A percentile compares a stretch with the other conserved stretches of the same genome.
These are phyloP conservation scores for Protosalanx chinensis DNA, from an alignment of 2,797 vertebrate genomes.

Conservation along the genomic window DNA sequence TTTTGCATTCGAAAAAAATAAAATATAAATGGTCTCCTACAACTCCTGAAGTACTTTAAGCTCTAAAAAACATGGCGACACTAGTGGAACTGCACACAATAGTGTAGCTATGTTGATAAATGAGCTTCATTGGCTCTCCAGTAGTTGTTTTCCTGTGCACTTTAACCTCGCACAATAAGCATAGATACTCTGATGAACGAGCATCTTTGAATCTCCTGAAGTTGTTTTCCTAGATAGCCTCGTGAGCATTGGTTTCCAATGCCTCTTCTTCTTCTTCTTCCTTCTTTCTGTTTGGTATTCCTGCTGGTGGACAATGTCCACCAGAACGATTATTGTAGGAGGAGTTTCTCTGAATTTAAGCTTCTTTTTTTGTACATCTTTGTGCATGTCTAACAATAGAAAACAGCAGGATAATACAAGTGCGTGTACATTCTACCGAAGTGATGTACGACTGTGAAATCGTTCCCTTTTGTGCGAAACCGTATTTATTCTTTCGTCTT, in stretches of 20 bases:
- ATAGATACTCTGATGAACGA: slow-evolving; percentile 43
- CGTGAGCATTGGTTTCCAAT: slow-evolving; percentile 21
- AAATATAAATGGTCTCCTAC: not conserved
- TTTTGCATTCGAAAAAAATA: slow-evolving; percentile 17
- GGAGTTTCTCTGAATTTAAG: slow-evolving; percentile 22
- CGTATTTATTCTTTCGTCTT: too few relatives aligned
- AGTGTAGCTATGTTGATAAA: slow-evolving; percentile 43
- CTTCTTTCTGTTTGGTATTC: too few relatives aligned
- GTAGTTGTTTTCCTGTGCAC: slow-evolving; percentile 17
- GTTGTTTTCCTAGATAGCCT: slow-evolving; percentile 21
- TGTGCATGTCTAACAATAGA: not conserved
- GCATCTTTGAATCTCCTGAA: slow-evolving; percentile 28
- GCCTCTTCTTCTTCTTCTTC: too few relatives aligned
- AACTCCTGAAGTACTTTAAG: not conserved
- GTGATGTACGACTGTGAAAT: too few relatives aligned
- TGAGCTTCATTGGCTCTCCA: slow-evolving; percentile 33
- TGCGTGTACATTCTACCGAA: too few relatives aligned
- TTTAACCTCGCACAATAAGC: slow-evolving; percentile 32
- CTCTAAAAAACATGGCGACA: not conserved
- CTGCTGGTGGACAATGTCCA: too few relatives aligned
- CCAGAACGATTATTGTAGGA: slow-evolving; percentile 22
- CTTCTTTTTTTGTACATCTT: slow-evolving; percentile 1
- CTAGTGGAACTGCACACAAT: slow-evolving; percentile 11
- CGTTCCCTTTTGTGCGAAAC: too few relatives aligned
- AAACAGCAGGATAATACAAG: too few relatives aligned